These are phyloP conservation scores for Drosophila sechellia DNA, from an alignment of 1,140 invertebrate genomes.

Conservation along the genomic window DNA sequence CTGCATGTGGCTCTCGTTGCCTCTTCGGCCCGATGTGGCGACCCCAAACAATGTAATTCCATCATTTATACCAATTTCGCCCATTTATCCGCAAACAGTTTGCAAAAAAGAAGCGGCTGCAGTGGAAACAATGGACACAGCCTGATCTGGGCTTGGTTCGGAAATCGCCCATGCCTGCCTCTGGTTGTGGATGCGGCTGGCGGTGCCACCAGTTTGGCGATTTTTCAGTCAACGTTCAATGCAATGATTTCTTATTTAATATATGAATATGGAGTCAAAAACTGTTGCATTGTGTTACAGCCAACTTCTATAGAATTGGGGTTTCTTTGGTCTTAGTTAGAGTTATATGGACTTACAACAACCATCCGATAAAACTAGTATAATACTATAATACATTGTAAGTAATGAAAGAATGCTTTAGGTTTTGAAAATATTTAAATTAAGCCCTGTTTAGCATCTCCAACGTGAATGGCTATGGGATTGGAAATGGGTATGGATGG, in stretches of 20 bases:
- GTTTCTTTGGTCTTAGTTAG: no score
- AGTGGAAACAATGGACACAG: slow-evolving; percentile 34
- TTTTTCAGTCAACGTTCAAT: not conserved
- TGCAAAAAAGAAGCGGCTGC: slow-evolving; percentile 59
- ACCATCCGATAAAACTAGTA: not conserved
- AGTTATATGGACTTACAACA: not conserved
- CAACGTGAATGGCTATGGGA: slow-evolving; percentile 8
- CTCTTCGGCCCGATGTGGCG: slow-evolving; percentile 33
- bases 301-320: no score
- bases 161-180: slow-evolving; percentile 63
- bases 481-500: slow-evolving; percentile 3
- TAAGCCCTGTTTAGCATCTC: slow-evolving; percentile 11
- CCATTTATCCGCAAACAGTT: slow-evolving; percentile 81
- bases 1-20: slow-evolving; percentile 17
- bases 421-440: not conserved
- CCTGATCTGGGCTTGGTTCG: slow-evolving; percentile 49
- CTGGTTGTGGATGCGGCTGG: slow-evolving; percentile 24
- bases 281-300: no score
- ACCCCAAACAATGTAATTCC: slow-evolving; percentile 82
- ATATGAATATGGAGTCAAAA: no score
- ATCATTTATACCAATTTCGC: slow-evolving; percentile 82
- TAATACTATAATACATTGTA: no score
- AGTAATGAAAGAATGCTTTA: no score
- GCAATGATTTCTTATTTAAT: no score
- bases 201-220: not conserved